These are phyloP conservation scores for Pseudomyrmex pallidus DNA, from an alignment of 1,140 invertebrate species.

Conservation along the genomic window DNA sequence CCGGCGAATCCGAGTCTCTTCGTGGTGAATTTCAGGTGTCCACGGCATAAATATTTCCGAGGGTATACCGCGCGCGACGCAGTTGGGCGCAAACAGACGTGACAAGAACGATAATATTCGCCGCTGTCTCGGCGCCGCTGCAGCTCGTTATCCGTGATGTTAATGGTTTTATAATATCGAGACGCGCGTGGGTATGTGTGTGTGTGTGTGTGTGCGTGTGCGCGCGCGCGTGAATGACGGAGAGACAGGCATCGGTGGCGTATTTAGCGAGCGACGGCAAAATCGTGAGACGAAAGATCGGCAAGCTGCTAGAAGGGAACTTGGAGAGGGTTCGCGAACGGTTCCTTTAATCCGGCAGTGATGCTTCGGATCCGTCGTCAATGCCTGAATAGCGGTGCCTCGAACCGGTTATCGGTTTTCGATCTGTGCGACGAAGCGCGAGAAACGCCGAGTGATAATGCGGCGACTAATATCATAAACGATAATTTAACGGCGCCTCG, in stretches of 20 bases:
- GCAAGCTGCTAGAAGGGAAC: slow-evolving; percentile 51
- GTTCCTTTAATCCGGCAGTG: slow-evolving; percentile 73
- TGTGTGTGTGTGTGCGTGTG: no score
- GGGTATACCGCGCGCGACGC: slow-evolving; percentile 3
- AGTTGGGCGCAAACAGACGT: slow-evolving; percentile 39
- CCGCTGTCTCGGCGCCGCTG: not conserved
- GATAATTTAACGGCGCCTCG: slow-evolving; percentile 78
- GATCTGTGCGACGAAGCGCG: slow-evolving; percentile 76
- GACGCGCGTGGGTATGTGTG: slow-evolving; percentile 34
- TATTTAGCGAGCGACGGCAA: slow-evolving; percentile 63
- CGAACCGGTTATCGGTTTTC: slow-evolving; percentile 79
- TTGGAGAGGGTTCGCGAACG: not conserved
- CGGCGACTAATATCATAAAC: slow-evolving; percentile 79
- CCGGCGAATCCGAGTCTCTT: slow-evolving; percentile 10
- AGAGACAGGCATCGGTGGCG: slow-evolving; percentile 54
- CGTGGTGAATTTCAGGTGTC: slow-evolving; percentile 30
- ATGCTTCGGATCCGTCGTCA: slow-evolving; percentile 46
- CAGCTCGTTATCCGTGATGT: slow-evolving; percentile 63
- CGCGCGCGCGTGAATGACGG: slow-evolving; percentile 24
- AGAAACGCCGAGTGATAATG: slow-evolving; percentile 77
- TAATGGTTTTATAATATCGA: slow-evolving; percentile 75
- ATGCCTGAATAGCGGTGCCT: slow-evolving; percentile 65
- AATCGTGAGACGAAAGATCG: slow-evolving; percentile 65
- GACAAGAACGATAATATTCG: slow-evolving; percentile 53
- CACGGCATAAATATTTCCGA: slow-evolving; percentile 42